phyloP scores from a whole-genome alignment of 1,140 invertebrate species.

The Kradibia gibbosae region DNA sequence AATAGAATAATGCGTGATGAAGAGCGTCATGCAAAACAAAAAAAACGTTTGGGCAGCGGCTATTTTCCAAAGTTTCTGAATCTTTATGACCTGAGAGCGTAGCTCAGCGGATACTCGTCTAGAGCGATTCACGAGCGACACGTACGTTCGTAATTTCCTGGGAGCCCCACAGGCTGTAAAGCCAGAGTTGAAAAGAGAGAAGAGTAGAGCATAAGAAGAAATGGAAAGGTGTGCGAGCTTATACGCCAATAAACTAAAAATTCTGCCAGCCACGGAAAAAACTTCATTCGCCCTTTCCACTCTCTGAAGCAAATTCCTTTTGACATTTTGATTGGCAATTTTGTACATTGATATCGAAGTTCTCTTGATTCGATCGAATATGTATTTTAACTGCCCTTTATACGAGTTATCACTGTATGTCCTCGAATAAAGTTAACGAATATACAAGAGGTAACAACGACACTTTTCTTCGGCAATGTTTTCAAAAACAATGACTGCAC shows the following conservation, averaged over 20 bases:
- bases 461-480: neutral
- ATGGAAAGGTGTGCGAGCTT: neutral
- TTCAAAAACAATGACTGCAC: neutral
- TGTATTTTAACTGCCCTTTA: neutral
- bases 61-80: conserved; percentile 39
- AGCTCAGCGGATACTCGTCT: conserved; percentile 26
- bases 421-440: neutral
- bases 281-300: neutral
- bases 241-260: conserved; percentile 27
- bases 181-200: neutral
- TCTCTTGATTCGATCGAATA: neutral
- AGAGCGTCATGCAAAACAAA: neutral
- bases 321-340: neutral
- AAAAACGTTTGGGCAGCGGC: conserved; percentile 33
- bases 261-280: conserved; percentile 27
- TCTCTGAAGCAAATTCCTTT: neutral
- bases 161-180: conserved; percentile 10
- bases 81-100: conserved; percentile 35
- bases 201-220: neutral
- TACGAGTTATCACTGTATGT: neutral
- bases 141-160: conserved; percentile 45
- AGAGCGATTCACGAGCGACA: conserved; percentile 41
- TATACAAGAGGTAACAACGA: neutral
- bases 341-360: neutral
- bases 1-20: neutral